Percentiles rank a stretch among this genome's conserved stretches.
Conservation (phyloP, 2,888 invertebrate species). For the Parascotia fuliginaria region DNA sequence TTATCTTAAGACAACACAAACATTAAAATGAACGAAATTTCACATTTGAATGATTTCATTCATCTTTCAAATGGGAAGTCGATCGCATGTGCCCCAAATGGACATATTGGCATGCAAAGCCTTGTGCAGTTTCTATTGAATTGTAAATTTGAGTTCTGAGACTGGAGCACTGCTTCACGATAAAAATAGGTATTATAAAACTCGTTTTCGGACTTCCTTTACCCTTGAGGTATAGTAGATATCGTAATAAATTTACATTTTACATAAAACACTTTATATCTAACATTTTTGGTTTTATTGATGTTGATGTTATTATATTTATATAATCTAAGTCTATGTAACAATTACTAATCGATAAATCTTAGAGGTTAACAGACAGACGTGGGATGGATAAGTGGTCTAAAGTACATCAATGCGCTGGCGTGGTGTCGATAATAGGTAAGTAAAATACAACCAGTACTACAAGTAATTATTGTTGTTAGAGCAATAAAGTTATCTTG, state of each 20-base stretch:
- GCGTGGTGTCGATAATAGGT: no score
- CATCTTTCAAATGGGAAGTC: conserved; percentile 79
- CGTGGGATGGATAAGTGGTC: no score
- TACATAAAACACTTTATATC: conserved; percentile 25
- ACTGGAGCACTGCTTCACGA: conserved; percentile 66
- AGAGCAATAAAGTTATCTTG: no score
- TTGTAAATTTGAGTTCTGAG: conserved; percentile 81
- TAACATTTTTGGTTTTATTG: conserved; percentile 27
- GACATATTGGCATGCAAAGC: conserved; percentile 84
- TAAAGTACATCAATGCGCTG: no score
- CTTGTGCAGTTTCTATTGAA: conserved; percentile 83
- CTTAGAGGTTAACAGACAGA: no score
- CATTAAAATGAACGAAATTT: conserved; percentile 61
- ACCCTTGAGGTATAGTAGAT: conserved; percentile 26
- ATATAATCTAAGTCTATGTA: no score
- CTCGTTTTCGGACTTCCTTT: conserved; percentile 42
- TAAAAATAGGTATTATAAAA: conserved; percentile 59
- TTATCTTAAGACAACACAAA: conserved; percentile 34
- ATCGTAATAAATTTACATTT: conserved; percentile 28
- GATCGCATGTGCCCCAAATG: conserved; percentile 80
- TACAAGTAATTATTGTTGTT: no score
- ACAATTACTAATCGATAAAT: no score
- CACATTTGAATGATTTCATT: conserved; percentile 79
- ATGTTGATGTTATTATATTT: no score
- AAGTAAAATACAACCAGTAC: no score